Conservation (phyloP, 2,888 invertebrate genomes). For the Myopa testacea region DNA sequence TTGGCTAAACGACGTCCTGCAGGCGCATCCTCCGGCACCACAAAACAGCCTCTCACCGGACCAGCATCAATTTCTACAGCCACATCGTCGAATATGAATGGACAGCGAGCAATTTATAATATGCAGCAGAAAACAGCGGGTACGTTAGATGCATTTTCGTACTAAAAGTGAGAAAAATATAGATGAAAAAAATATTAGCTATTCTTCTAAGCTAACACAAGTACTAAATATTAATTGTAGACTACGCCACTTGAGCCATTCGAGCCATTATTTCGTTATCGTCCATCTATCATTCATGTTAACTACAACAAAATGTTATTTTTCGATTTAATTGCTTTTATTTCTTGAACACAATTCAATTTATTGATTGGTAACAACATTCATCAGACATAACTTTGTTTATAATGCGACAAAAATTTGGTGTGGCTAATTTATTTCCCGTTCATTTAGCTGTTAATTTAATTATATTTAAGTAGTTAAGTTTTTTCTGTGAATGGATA, state of each 20-base stretch:
- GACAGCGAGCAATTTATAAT: constrained; percentile 54
- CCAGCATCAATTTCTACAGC: constrained; percentile 57
- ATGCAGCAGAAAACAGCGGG: constrained; percentile 60
- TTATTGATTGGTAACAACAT: constrained; percentile 15
- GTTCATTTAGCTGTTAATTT: too few species aligned
- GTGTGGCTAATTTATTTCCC: too few species aligned
- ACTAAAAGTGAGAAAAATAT: constrained; percentile 50
- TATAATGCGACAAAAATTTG: too few species aligned
- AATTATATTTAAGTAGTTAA: too few species aligned
- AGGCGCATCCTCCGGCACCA: constrained; percentile 56
- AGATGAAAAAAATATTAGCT: constrained; percentile 5
- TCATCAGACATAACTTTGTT: background rate
- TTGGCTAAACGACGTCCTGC: constrained; percentile 72
- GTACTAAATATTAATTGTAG: constrained; percentile 36
- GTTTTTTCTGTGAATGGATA: too few species aligned
- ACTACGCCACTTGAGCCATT: constrained; percentile 15
- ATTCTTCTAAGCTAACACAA: constrained; percentile 5
- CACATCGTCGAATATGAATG: constrained; percentile 57
- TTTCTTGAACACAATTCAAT: constrained; percentile 32
- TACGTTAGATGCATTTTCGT: constrained; percentile 66
- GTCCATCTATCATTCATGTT: constrained; percentile 20
- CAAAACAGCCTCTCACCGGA: constrained; percentile 51
- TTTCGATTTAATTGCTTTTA: constrained; percentile 43
- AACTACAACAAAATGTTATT: constrained; percentile 25
- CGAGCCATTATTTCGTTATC: constrained; percentile 2